Percentiles rank a stretch among this genome's conserved stretches.
Conservation (phyloP, 2,888 invertebrate species). For the Diploptera punctata region DNA sequence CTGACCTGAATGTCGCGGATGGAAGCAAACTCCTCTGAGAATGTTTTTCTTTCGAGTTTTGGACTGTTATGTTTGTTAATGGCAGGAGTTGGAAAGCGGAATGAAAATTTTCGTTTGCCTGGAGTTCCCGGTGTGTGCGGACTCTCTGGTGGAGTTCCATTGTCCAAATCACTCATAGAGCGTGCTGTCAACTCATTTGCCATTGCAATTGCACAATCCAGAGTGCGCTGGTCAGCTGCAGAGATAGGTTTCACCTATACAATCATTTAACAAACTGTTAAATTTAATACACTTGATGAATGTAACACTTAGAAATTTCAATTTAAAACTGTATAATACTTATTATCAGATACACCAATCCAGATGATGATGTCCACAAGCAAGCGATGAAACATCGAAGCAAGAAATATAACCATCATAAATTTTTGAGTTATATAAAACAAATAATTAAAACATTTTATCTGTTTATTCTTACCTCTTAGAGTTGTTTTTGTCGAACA, state of each 20-base stretch:
- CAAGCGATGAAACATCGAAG: too few species aligned
- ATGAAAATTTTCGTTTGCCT: slow-evolving; percentile 81
- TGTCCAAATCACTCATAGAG: slow-evolving; percentile 58
- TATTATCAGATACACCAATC: too few species aligned
- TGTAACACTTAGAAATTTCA: too few species aligned
- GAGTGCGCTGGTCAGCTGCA: slow-evolving; percentile 87
- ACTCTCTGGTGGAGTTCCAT: slow-evolving; percentile 46
- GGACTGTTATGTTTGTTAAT: slow-evolving; percentile 50
- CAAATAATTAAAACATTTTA: too few species aligned
- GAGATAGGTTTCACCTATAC: slow-evolving; percentile 90
- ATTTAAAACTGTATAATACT: too few species aligned
- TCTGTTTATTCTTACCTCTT: too few species aligned
- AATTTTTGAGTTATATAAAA: too few species aligned
- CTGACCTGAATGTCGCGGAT: slow-evolving; percentile 87
- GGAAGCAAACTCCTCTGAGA: slow-evolving; percentile 86
- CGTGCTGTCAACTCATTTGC: slow-evolving; percentile 89
- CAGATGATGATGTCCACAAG: too few species aligned
- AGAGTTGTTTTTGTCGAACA: too few species aligned
- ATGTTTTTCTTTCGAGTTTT: slow-evolving; percentile 79
- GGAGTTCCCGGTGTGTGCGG: slow-evolving; percentile 39
- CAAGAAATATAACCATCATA: too few species aligned
- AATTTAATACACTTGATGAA: too few species aligned
- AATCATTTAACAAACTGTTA: too few species aligned
- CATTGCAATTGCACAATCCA: slow-evolving; percentile 92
- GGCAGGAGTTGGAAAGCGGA: slow-evolving; percentile 66